Conservation (phyloP, 2,888 invertebrate genomes). For the Brachynemurus nebulosus region DNA sequence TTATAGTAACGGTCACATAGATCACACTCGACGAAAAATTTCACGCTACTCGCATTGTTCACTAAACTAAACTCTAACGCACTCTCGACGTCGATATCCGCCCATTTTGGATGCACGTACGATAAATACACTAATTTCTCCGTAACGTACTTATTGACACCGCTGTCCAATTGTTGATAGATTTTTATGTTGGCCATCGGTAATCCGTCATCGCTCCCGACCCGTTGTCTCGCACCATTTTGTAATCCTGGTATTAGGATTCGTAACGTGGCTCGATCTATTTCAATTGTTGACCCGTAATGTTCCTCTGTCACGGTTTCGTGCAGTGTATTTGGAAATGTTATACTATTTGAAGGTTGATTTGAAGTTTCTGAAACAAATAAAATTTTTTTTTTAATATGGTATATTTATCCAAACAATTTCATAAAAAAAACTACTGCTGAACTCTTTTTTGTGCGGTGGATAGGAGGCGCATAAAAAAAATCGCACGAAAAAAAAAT, state of each 20-base stretch:
- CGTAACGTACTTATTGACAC: no score
- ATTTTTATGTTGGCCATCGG: slow-evolving; percentile 26
- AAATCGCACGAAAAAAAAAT: no score
- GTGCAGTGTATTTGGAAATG: slow-evolving; percentile 3
- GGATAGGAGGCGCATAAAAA: no score
- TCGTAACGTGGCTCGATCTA: slow-evolving; percentile 35
- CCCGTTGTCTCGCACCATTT: no score
- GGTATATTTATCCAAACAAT: no score
- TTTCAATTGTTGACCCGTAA: slow-evolving; percentile 22
- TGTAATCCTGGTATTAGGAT: slow-evolving; percentile 25
- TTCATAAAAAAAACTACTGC: no score
- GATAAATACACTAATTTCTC: slow-evolving; percentile 29
- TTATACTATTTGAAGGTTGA: not conserved
- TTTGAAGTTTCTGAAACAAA: slow-evolving; percentile 3
- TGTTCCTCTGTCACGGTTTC: not conserved
- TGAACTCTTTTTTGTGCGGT: no score
- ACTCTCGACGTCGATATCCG: slow-evolving; percentile 43
- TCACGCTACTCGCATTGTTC: slow-evolving; percentile 33
- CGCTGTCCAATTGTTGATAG: slow-evolving; percentile 29
- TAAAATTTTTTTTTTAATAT: no score
- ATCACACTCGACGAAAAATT: slow-evolving; percentile 39
- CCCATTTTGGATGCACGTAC: slow-evolving; percentile 36
- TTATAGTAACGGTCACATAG: no score
- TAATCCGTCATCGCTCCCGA: no score
- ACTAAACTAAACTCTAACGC: slow-evolving; percentile 35